These are phyloP conservation scores for Coptotermes formosanus DNA, from an alignment of 1,140 invertebrate species.

Conservation along the genomic window DNA sequence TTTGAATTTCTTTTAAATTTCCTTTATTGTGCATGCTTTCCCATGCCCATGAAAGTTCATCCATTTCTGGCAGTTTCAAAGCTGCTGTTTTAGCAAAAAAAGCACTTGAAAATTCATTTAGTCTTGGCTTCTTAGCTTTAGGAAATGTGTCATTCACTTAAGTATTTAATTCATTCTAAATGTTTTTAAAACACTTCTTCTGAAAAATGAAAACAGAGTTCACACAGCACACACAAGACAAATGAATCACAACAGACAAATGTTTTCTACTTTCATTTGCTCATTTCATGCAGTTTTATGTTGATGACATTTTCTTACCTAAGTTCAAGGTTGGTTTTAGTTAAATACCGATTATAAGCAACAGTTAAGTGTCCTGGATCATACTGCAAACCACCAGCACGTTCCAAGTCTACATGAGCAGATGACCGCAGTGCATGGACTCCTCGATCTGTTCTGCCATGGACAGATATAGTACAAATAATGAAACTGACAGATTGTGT, in stretches of 20 bases:
- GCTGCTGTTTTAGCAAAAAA: no score
- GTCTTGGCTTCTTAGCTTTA: neutral
- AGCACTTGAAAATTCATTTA: no score
- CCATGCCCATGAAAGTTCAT: no score
- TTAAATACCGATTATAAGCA: conserved; percentile 34
- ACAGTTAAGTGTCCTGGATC: conserved; percentile 23
- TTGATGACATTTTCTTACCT: conserved; percentile 25
- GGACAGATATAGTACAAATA: neutral
- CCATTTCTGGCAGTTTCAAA: no score
- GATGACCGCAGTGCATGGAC: conserved; percentile 36
- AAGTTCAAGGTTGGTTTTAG: conserved; percentile 31
- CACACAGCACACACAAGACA: neutral
- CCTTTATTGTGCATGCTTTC: no score
- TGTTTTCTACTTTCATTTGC: neutral
- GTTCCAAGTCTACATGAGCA: conserved; percentile 36
- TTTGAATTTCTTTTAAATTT: no score
- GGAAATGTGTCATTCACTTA: neutral
- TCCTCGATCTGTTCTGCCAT: conserved; percentile 35
- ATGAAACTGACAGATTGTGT: neutral
- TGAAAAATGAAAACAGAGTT: no score
- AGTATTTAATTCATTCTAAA: neutral
- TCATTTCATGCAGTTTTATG: no score
- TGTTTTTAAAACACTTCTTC: neutral
- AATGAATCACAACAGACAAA: neutral
- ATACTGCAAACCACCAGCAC: conserved; percentile 8